Base-by-base conservation (phyloP, 2,113 vertebrate genomes). In the Triplophysa rosa region DNA sequence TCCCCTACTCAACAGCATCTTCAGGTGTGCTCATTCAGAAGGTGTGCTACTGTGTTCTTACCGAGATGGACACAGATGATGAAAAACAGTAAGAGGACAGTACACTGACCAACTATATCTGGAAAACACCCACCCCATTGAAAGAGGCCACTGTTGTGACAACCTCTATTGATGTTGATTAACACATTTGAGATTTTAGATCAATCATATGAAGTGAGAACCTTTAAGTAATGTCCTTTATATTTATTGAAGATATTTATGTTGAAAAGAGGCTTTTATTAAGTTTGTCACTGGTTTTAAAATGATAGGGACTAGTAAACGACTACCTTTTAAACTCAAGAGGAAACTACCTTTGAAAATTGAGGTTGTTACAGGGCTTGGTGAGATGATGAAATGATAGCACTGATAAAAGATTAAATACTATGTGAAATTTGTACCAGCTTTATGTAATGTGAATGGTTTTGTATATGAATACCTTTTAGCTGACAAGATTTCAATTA, bases 1-100 rank as follows among this genome's bases (percentile, higher is more conserved):
- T n/a, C n/a, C n/a, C n/a, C n/a, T n/a, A n/a, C 29, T 29, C 21
- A 5, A 24, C 76, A 94, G 93, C 92, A 17, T 88, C 90, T 49
- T 87, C 52, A 1, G 92, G 91, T 4, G 0, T 89, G 24, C 72
- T 95, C 49, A 91, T 95, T 81, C 96, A 97, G 89, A 89, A 95
- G 67, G 84, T 95, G 40, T 95, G 95, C 86, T 93, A 72, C 85
- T 95, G 93, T 0, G 95, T 97, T 42, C 79, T 95, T 87, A 94
- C 95, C 0, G 95, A 97, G 87, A 93, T 96, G 94, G 95, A 97
- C 83, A 64, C 68, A 0, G 86, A 91, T 65, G 90, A 92, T 71
- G 83, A 40, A 73, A 91, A 93, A 49, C 84, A 93, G 75, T 93
- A 83, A 79, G 74, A 42, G 49, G 23, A 74, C 5, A 21, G 33